Evolutionary conservation across 2,113 vertebrate species (phyloP).

Genomic region (Perca schrenkii): DNA sequence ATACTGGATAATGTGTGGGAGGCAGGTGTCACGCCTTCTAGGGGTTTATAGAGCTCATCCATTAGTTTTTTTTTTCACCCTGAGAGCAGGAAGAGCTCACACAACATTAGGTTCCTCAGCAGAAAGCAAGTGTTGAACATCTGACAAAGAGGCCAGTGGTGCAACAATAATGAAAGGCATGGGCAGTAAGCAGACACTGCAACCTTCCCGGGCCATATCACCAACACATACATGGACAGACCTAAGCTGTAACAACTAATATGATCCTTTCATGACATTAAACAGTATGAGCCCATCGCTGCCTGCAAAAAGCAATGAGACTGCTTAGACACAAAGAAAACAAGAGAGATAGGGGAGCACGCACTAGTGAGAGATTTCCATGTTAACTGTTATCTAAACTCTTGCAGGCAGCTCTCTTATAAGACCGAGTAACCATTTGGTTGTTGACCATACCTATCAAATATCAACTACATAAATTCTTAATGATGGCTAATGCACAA

Average conservation of each 20-base stretch:
- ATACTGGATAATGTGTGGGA: conserved; percentile 40
- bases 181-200: conserved; percentile 45
- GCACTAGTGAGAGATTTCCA: conserved; percentile 40
- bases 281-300: conserved; percentile 42
- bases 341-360: conserved; percentile 8
- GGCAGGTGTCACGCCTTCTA: conserved; percentile 16
- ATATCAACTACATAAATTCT: conserved; percentile 55
- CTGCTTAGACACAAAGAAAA: conserved; percentile 1
- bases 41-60: conserved; percentile 35
- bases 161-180: conserved; percentile 37
- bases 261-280: conserved; percentile 61
- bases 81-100: conserved; percentile 26
- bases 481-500: conserved; percentile 56
- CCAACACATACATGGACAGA: conserved; percentile 61
- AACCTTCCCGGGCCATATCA: conserved; percentile 64
- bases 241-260: conserved; percentile 69
- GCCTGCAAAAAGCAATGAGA: conserved; percentile 33
- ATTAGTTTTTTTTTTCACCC: conserved; percentile 20
- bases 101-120: conserved; percentile 45
- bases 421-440: conserved; percentile 2
- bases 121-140: conserved; percentile 71
- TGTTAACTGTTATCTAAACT: conserved; percentile 51
- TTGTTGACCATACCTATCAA: conserved; percentile 58
- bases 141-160: conserved; percentile 54
- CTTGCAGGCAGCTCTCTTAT: conserved; percentile 18